Evolutionary conservation across 2,113 vertebrate genomes (phyloP).

Genomic region (Actenoides hombroni): DNA sequence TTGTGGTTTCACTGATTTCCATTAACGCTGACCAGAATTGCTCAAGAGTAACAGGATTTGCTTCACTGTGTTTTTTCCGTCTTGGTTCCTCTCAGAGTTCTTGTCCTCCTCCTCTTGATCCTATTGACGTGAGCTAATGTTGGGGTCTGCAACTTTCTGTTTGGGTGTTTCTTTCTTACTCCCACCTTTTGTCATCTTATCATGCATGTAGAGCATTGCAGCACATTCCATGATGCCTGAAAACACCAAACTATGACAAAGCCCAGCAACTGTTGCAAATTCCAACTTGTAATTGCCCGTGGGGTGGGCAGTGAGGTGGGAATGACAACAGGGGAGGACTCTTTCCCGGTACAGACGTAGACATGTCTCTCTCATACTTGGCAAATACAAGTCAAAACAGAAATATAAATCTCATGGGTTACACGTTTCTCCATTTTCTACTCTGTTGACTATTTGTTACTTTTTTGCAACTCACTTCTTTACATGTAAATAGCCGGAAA

Average conservation of each 20-base stretch:
- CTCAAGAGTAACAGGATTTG: background rate
- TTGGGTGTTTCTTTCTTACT: background rate
- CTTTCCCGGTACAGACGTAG: background rate
- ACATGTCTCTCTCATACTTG: rapidly evolving
- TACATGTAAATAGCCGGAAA: background rate
- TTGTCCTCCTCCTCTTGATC: background rate
- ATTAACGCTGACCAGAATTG: background rate
- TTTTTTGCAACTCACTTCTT: background rate
- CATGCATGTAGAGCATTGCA: background rate
- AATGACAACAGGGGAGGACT: background rate
- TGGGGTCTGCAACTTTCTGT: background rate
- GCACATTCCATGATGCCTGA: background rate
- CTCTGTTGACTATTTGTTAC: background rate
- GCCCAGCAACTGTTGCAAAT: background rate
- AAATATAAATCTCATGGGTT: background rate
- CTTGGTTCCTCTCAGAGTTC: background rate
- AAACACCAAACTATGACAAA: background rate
- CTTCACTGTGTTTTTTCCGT: background rate
- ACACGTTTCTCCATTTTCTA: background rate
- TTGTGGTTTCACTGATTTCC: background rate
- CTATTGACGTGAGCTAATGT: background rate
- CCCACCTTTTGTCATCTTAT: background rate
- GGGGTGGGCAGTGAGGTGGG: too few species aligned
- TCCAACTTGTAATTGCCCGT: background rate
- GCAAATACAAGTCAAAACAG: background rate